These are phyloP conservation scores for Caenorhabditis auriculariae DNA, from an alignment of 2,888 invertebrate species.

Conservation along the genomic window DNA sequence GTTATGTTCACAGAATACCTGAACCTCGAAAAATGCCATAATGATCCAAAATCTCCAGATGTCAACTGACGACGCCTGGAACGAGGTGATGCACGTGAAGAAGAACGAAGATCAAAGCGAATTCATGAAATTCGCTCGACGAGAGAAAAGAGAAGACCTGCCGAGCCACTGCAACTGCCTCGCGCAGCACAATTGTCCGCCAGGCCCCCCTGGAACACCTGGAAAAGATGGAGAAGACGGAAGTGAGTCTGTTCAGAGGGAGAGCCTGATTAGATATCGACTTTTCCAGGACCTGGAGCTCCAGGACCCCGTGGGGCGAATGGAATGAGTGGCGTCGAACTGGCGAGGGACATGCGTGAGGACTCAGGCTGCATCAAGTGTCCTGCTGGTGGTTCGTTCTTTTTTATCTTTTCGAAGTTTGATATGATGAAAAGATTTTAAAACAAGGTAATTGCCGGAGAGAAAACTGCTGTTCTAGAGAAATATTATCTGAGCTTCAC, in stretches of 20 bases:
- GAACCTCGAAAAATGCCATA: too few relatives aligned
- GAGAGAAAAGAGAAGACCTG: conserved; percentile 20
- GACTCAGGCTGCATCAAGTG: conserved; percentile 38
- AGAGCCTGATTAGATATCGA: not conserved
- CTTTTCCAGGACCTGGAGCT: conserved; percentile 12
- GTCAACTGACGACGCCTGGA: conserved; percentile 33
- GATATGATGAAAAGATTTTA: too few relatives aligned
- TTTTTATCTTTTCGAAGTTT: not conserved
- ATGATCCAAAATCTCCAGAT: conserved; percentile 1
- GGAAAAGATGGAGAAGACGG: conserved; percentile 42
- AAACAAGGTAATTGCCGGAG: too few relatives aligned
- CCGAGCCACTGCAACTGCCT: conserved; percentile 31
- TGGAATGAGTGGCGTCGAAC: conserved; percentile 26
- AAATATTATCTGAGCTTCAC: too few relatives aligned
- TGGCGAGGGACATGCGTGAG: conserved; percentile 16
- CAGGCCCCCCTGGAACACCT: conserved; percentile 40
- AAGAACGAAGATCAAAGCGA: conserved; percentile 7
- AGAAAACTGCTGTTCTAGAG: too few relatives aligned
- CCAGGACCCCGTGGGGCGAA: conserved; percentile 26
- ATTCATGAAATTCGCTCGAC: too few relatives aligned
- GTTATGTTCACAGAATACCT: too few relatives aligned
- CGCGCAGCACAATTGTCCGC: conserved; percentile 32
- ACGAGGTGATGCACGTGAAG: conserved; percentile 21
- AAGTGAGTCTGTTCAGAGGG: conserved; percentile 8
- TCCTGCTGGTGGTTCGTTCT: conserved; percentile 30